Evolutionary conservation across 1,140 invertebrate species (phyloP).

Genomic region (Pristionchus pacificus): DNA sequence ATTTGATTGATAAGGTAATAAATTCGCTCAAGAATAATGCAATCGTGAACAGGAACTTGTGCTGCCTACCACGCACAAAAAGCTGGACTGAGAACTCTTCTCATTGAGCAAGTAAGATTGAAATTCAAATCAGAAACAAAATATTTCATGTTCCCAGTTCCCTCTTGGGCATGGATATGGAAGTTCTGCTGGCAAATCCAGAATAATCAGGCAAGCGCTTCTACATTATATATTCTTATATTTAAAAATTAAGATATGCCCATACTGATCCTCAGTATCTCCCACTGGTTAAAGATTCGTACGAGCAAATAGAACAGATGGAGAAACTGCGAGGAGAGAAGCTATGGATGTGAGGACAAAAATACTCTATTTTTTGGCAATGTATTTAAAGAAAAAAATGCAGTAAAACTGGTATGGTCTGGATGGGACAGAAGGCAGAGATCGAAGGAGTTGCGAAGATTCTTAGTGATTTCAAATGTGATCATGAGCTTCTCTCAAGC

Average conservation of each 20-base stretch:
- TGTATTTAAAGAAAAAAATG: constrained; percentile 6
- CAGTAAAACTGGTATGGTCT: constrained; percentile 27
- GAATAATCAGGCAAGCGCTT: constrained; percentile 11
- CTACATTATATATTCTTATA: not conserved
- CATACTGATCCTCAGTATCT: constrained; percentile 21
- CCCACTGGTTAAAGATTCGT: constrained; percentile 22
- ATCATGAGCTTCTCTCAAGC: constrained; percentile 22
- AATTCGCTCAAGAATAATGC: no score
- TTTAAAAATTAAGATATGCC: constrained; percentile 14
- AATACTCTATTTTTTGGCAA: not conserved
- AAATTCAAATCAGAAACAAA: no score
- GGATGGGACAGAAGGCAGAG: constrained; percentile 14
- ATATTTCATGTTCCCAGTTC: constrained; percentile 19
- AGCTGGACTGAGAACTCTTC: constrained; percentile 21
- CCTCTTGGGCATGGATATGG: constrained; percentile 21
- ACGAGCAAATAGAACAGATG: constrained; percentile 25
- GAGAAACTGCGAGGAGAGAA: constrained; percentile 20
- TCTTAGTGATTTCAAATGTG: constrained; percentile 12
- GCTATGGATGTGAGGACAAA: constrained; percentile 22
- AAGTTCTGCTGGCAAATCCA: constrained; percentile 23
- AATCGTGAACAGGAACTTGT: no score
- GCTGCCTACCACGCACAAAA: constrained; percentile 30
- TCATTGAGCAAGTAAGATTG: constrained; percentile 22
- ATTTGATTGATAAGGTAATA: no score
- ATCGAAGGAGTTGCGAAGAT: constrained; percentile 6